A percentile compares a stretch with the other conserved stretches of the same genome.
Evolutionary conservation across 1,140 invertebrate genomes (phyloP).

Genomic region (honey bee (Apis mellifera)): DNA sequence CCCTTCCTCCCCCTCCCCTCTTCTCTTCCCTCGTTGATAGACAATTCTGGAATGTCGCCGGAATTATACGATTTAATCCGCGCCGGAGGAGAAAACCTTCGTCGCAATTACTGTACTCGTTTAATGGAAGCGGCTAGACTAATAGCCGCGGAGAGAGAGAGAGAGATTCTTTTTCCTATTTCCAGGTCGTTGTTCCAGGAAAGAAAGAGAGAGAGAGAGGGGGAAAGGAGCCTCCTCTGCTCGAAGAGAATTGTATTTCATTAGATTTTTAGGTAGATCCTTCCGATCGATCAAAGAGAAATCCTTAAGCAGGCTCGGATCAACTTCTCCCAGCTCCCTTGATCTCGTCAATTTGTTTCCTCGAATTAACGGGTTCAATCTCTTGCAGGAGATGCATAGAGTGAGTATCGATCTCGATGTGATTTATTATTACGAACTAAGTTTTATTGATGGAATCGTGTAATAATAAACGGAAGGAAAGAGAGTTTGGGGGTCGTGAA

Average conservation of each 20-base stretch:
- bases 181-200: slow-evolving; percentile 42
- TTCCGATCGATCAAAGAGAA: too few relatives aligned
- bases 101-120: slow-evolving; percentile 65
- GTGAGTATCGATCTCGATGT: too few relatives aligned
- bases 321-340: neutral
- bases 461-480: too few relatives aligned
- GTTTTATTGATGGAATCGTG: too few relatives aligned
- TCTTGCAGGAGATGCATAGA: too few relatives aligned
- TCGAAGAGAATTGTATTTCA: too few relatives aligned
- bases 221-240: too few relatives aligned
- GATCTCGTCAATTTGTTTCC: slow-evolving; percentile 67
- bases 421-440: too few relatives aligned
- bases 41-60: slow-evolving; percentile 64
- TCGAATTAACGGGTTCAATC: too few relatives aligned
- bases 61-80: slow-evolving; percentile 66
- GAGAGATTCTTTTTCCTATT: slow-evolving; percentile 56
- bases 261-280: too few relatives aligned
- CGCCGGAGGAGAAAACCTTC: slow-evolving; percentile 50
- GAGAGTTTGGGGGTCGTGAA: too few relatives aligned
- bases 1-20: neutral
- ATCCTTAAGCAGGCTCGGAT: neutral
- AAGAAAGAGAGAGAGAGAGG: too few relatives aligned
- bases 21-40: slow-evolving; percentile 48
- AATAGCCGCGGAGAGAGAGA: slow-evolving; percentile 42
- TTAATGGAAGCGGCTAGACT: slow-evolving; percentile 59